Evolutionary conservation across 2,888 invertebrate species (phyloP).

Genomic region (Troglohyphantes excavatus): DNA sequence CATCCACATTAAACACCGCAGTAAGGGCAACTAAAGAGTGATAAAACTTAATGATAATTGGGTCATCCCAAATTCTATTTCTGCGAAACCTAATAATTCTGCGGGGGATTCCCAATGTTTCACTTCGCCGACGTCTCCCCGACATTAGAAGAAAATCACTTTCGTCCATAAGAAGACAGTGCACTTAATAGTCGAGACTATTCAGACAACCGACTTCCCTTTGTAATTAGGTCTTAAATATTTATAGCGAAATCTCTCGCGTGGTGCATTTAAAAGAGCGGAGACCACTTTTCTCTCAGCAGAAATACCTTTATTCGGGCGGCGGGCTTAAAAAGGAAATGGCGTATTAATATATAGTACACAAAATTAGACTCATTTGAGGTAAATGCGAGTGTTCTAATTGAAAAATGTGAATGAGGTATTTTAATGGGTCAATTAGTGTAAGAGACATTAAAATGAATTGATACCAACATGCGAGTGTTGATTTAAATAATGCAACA

Average conservation of each 20-base stretch:
- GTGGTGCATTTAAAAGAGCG: slow-evolving; percentile 36
- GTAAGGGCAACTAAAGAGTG: background rate
- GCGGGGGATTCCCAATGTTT: background rate
- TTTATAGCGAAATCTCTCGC: slow-evolving; percentile 37
- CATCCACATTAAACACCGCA: background rate
- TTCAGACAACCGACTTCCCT: background rate
- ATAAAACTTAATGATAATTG: background rate
- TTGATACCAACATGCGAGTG: background rate
- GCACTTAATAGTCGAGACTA: background rate
- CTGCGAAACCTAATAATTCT: background rate
- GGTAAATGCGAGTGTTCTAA: background rate
- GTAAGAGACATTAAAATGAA: slow-evolving; percentile 10
- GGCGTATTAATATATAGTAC: slow-evolving; percentile 22
- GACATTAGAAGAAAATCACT: background rate
- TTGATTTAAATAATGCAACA: slow-evolving; percentile 26
- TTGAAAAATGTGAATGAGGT: slow-evolving; percentile 22
- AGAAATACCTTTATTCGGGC: slow-evolving; percentile 36
- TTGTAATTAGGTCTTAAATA: slow-evolving; percentile 58
- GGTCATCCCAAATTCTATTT: background rate
- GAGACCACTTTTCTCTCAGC: slow-evolving; percentile 30
- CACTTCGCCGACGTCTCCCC: background rate
- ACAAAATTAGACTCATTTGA: slow-evolving; percentile 17
- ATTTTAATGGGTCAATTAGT: slow-evolving; percentile 26
- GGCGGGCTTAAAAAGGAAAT: background rate
- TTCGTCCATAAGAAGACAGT: background rate